Evolutionary conservation across 2,888 invertebrate species (phyloP).

Genomic region (Crepidodera aurea): DNA sequence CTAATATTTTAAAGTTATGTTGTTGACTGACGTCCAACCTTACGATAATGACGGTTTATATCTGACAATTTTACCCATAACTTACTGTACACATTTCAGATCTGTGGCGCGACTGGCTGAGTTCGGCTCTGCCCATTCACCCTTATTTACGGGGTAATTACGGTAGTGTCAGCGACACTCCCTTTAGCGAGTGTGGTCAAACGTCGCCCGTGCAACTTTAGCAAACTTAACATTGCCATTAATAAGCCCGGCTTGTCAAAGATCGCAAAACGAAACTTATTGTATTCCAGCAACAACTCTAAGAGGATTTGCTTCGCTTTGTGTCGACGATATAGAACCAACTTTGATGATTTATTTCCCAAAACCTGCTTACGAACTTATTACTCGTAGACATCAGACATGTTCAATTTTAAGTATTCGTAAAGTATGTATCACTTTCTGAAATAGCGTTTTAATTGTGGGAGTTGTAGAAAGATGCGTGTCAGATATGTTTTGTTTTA

Average conservation of each 20-base stretch:
- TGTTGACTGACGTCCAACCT: too few relatives aligned
- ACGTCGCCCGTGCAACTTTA: slow-evolving; percentile 40
- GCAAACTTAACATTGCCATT: slow-evolving; percentile 45
- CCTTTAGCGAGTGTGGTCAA: slow-evolving; percentile 50
- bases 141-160: slow-evolving; percentile 47
- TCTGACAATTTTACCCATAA: too few relatives aligned
- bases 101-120: neutral
- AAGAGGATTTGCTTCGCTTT: slow-evolving; percentile 36
- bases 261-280: slow-evolving; percentile 38
- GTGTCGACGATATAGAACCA: slow-evolving; percentile 15
- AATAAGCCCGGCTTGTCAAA: slow-evolving; percentile 42
- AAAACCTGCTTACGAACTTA: slow-evolving; percentile 23
- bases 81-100: too few relatives aligned
- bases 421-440: neutral
- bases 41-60: too few relatives aligned
- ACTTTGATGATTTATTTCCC: slow-evolving; percentile 26
- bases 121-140: slow-evolving; percentile 12
- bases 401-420: neutral
- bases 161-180: slow-evolving; percentile 52
- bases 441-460: neutral
- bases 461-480: neutral
- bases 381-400: neutral
- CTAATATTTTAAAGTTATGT: too few relatives aligned
- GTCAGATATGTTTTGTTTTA: too few relatives aligned
- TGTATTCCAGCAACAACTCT: slow-evolving; percentile 31